These are phyloP conservation scores for Calycopis cecrops DNA, from an alignment of 1,140 invertebrate species.

Conservation along the genomic window DNA sequence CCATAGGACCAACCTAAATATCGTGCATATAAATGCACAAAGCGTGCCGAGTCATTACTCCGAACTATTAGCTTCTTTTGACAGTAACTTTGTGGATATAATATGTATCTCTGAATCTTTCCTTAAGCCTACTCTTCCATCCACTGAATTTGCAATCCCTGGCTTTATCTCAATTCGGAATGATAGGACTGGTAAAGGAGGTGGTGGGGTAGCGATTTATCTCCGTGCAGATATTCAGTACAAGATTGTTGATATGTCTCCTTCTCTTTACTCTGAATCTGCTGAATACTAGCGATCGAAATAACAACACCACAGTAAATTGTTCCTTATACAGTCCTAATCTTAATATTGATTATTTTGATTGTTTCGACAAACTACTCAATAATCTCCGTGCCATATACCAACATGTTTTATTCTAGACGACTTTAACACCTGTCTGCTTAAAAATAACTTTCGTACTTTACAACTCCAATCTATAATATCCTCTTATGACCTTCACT, in stretches of 20 bases:
- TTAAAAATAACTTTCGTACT: conserved; percentile 11
- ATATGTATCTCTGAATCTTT: background rate
- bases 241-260: background rate
- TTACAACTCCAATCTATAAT: background rate
- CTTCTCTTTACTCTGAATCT: background rate
- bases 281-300: background rate
- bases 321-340: background rate
- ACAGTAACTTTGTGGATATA: background rate
- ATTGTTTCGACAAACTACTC: background rate
- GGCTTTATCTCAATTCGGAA: background rate
- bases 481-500: conserved; percentile 4
- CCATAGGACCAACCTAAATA: background rate
- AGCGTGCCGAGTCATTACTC: background rate
- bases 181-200: background rate
- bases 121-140: background rate
- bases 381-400: background rate
- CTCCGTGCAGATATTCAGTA: background rate
- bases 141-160: background rate
- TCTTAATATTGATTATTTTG: background rate
- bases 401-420: conserved; percentile 7
- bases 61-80: background rate
- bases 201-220: background rate
- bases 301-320: background rate
- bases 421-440: conserved; percentile 17
- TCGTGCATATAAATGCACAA: background rate